phyloP scores from a whole-genome alignment of 2,797 vertebrate species.

The Cephalopachus bancanus region DNA sequence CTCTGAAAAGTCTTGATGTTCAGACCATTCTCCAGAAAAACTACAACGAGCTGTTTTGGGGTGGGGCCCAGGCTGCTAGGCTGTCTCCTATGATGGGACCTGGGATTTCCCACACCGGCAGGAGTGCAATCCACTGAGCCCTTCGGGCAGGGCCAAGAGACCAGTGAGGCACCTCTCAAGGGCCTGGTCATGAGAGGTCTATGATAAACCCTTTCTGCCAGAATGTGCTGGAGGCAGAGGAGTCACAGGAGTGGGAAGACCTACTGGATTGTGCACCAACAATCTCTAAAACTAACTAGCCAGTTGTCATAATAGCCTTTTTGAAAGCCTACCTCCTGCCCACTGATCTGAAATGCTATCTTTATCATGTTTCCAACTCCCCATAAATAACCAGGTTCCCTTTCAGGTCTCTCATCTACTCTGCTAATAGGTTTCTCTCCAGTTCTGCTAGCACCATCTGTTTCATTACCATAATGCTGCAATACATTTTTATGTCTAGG shows the following conservation, averaged over 20 bases:
- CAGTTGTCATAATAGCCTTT: constrained; percentile 14
- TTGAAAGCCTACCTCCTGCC: constrained; percentile 34
- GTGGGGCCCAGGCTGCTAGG: not conserved
- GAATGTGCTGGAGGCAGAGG: not conserved
- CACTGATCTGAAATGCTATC: constrained; percentile 37
- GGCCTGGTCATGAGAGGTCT: not conserved
- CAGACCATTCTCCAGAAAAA: not conserved
- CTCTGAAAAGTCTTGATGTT: not conserved
- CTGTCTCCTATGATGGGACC: not conserved
- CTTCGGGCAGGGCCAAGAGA: not conserved
- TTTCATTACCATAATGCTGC: not conserved
- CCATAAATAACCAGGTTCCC: not conserved
- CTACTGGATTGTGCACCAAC: not conserved
- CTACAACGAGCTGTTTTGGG: not conserved
- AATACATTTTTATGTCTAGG: constrained; percentile 64
- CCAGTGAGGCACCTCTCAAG: not conserved
- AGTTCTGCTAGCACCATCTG: constrained; percentile 51
- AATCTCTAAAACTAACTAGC: constrained; percentile 47
- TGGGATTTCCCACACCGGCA: not conserved
- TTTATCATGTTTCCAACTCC: constrained; percentile 33
- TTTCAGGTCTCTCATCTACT: constrained; percentile 3
- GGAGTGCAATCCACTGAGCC: not conserved
- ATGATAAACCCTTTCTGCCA: constrained; percentile 17
- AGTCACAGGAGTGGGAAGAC: not conserved
- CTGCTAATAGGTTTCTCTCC: constrained; percentile 37